Conservation (phyloP, 2,797 vertebrate genomes). For the Leptoclinus maculatus region DNA sequence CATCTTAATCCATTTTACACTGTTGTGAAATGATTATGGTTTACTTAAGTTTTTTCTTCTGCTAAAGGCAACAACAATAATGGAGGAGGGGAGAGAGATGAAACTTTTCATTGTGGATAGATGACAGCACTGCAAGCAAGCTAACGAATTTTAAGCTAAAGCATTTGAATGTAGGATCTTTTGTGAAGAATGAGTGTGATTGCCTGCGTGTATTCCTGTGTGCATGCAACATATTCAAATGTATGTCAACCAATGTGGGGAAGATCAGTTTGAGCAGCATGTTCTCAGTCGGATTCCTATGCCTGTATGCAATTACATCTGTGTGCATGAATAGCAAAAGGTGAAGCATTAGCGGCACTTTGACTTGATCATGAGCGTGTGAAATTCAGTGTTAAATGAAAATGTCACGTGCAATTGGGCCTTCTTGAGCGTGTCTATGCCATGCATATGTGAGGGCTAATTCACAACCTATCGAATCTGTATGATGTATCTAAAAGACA, state of each 20-base stretch:
- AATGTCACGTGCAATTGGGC: background rate
- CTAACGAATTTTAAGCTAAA: background rate
- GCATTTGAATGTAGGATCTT: no score
- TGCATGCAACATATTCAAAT: background rate
- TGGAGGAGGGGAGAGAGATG: background rate
- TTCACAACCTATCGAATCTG: background rate
- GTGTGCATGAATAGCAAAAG: background rate
- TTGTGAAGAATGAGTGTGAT: no score
- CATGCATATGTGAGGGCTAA: conserved; percentile 2
- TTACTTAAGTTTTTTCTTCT: conserved; percentile 5
- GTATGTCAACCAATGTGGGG: background rate
- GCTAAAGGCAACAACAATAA: background rate
- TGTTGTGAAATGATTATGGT: background rate
- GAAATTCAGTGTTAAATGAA: background rate
- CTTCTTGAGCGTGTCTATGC: background rate
- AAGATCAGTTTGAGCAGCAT: background rate
- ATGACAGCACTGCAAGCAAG: conserved; percentile 5
- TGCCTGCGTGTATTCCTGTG: background rate
- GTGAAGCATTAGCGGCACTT: background rate
- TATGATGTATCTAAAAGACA: background rate
- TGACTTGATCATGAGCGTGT: background rate
- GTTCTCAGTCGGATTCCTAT: background rate
- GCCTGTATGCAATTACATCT: background rate
- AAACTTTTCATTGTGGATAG: background rate
- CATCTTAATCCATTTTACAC: background rate